Percentiles rank a stretch among this genome's conserved stretches.
Evolutionary conservation across 1,140 invertebrate genomes (phyloP).

Genomic region (Drosophila tropicalis): DNA sequence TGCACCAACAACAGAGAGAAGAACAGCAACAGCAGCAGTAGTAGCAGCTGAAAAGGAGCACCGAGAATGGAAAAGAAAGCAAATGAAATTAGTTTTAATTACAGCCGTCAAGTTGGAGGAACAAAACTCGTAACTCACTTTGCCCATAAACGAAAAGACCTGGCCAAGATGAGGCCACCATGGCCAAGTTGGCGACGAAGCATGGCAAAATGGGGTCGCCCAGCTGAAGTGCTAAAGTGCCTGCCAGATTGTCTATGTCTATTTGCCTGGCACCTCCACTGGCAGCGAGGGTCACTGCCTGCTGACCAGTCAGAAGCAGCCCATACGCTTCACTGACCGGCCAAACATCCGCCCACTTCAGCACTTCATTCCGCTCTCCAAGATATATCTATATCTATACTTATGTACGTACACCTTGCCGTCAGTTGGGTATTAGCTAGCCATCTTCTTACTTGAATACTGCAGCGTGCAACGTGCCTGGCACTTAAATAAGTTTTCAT

Average conservation of each 20-base stretch:
- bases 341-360: slow-evolving; percentile 37
- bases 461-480: slow-evolving; percentile 76
- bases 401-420: slow-evolving; percentile 21
- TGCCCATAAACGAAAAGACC: slow-evolving; percentile 58
- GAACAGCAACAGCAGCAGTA: slow-evolving; percentile 16
- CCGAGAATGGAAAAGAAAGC: slow-evolving; percentile 59
- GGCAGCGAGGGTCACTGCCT: neutral
- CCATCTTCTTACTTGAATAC: slow-evolving; percentile 42
- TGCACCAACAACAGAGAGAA: neutral
- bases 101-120: slow-evolving; percentile 75
- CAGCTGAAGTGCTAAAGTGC: slow-evolving; percentile 63
- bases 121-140: slow-evolving; percentile 75
- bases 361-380: slow-evolving; percentile 9
- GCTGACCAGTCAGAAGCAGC: neutral
- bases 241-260: slow-evolving; percentile 63
- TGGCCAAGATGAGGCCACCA: slow-evolving; percentile 37
- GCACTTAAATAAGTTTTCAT: slow-evolving; percentile 80
- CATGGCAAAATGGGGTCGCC: slow-evolving; percentile 68
- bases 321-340: neutral
- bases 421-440: neutral
- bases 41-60: slow-evolving; percentile 10
- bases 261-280: slow-evolving; percentile 32
- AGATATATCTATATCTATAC: too few relatives aligned
- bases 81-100: slow-evolving; percentile 82
- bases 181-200: slow-evolving; percentile 32